Base-by-base conservation (phyloP, 1,140 invertebrate species). In the Aphelinus certus region DNA sequence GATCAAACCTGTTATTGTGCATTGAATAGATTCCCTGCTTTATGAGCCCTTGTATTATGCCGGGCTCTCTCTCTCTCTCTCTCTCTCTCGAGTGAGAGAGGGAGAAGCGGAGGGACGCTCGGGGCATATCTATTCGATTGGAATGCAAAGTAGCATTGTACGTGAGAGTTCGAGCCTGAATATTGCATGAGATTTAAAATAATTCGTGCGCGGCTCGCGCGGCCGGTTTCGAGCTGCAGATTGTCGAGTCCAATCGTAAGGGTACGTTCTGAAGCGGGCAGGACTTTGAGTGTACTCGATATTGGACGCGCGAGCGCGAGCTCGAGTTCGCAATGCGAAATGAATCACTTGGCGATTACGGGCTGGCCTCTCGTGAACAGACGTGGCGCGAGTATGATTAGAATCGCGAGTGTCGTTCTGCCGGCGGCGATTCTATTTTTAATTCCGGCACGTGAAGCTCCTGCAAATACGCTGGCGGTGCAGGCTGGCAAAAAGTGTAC, bases 21-120 rank as follows among this genome's bases (percentile, higher is more conserved):
- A 65, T 75, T 75, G 73, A 75, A 75, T 75, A 66, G 73, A 75
- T 75, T 70, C 67, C 49, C 73, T 60, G 57, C 73, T 75, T 70
- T 70, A 75, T 66, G 73, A 75, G 68, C 55, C 63, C 67, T 68
- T 70, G 73, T 64, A 69, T 74, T 74, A 68, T 63, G 60, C 62
- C 55, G 49, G 26, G 26, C 26, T 26, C 26, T 26, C 26, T 26
- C 26, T 26, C 26, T 26, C 26, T 26, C 26, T 26, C 26, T 26
- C 26, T 26, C 26, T 26, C 26, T 26, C 26, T 56, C 58, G 58
- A 43, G 26, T 60, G 58, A 26, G 57, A 58, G 46, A 43, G 63
- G 46, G 26, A 1, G 2, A 26, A n/a, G 43, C 7, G n/a, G 49
- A 55, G 71, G 55, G 42, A 62, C n/a, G n/a, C 26, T 1, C 26